phyloP scores from a whole-genome alignment of 1,140 invertebrate species.

The Coenobita brevimanus region DNA sequence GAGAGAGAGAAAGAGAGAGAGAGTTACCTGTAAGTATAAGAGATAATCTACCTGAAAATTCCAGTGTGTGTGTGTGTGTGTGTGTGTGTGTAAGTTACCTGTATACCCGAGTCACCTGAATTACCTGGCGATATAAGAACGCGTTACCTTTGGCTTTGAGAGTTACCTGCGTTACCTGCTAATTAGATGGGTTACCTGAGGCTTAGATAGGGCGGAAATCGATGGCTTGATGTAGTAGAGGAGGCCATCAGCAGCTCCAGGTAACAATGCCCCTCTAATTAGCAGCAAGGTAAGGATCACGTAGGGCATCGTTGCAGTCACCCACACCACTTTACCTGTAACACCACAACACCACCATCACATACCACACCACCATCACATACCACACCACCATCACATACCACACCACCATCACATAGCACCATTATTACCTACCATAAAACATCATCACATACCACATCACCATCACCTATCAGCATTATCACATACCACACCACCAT shows the following conservation, averaged over 20 bases:
- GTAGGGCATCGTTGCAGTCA: constrained; percentile 86
- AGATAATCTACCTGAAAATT: no score
- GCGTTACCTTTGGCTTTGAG: background rate
- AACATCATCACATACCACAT: no score
- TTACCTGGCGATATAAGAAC: background rate
- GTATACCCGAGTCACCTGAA: no score
- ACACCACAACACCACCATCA: constrained; percentile 72
- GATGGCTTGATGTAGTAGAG: constrained; percentile 75
- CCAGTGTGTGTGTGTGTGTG: no score
- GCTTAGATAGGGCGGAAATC: constrained; percentile 74
- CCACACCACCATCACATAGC: background rate
- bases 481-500: no score
- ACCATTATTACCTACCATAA: background rate
- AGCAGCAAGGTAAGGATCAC: constrained; percentile 84
- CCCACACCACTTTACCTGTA: constrained; percentile 85
- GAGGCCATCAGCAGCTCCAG: constrained; percentile 74
- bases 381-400: no score
- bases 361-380: no score
- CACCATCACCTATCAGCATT: no score
- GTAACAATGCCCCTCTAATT: constrained; percentile 80
- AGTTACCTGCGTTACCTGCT: background rate
- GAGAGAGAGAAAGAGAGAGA: no score
- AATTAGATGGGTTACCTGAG: constrained; percentile 71
- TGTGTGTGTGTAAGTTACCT: no score
- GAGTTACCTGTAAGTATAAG: no score